A percentile compares a stretch with the other conserved stretches of the same genome.
Evolutionary conservation across 35 echinoderm and acorn worm genomes (phyloP).

Genomic region (Ophiothrix spiculata): DNA sequence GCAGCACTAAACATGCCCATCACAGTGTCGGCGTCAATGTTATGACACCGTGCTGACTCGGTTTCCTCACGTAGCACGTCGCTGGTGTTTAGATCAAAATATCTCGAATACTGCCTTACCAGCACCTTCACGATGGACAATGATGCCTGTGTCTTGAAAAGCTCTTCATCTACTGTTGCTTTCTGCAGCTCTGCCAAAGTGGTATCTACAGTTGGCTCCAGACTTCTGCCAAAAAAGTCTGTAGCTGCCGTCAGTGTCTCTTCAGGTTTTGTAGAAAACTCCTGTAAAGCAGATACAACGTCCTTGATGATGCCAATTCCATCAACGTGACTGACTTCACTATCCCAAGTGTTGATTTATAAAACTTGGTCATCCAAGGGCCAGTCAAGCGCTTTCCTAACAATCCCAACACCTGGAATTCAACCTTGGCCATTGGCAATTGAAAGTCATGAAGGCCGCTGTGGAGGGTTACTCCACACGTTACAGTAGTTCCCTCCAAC

Average conservation of each 20-base stretch:
- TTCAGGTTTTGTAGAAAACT: too few relatives aligned
- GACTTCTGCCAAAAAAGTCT: too few relatives aligned
- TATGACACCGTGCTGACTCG: conserved; percentile 17
- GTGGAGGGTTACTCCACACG: not conserved
- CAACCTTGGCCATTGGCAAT: not conserved
- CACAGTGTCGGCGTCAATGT: conserved; percentile 14
- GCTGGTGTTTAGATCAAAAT: not conserved
- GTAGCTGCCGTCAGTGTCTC: too few relatives aligned
- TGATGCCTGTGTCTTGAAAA: too few relatives aligned
- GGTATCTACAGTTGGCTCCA: too few relatives aligned
- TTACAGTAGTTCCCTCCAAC: not conserved
- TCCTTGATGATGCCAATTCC: too few relatives aligned
- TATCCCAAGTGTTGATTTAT: not conserved
- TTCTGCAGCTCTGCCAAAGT: too few relatives aligned
- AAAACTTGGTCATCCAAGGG: conserved; percentile 39
- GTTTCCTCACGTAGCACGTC: conserved; percentile 7
- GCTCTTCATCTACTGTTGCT: too few relatives aligned
- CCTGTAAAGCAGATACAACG: too few relatives aligned
- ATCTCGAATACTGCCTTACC: too few relatives aligned
- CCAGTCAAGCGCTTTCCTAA: conserved; percentile 20
- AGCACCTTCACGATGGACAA: too few relatives aligned
- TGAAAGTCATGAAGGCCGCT: conserved; percentile 3
- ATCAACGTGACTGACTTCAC: conserved; percentile 31
- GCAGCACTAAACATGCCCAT: conserved; percentile 40
- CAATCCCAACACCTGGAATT: conserved; percentile 30